Conservation (phyloP, 2,797 vertebrate genomes). For the Eulemur mongoz region DNA sequence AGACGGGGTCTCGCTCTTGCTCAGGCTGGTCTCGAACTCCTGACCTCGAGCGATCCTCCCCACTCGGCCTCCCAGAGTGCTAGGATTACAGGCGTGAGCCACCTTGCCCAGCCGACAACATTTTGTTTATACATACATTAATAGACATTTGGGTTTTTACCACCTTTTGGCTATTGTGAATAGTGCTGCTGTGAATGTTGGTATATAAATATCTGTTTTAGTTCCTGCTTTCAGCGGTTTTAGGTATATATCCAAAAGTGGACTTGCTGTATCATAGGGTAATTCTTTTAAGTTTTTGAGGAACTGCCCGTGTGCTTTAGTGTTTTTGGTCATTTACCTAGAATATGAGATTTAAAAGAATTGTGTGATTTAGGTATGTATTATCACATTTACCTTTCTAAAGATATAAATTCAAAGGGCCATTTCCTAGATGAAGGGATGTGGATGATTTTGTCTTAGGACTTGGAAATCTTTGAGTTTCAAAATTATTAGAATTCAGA, state of each 20-base stretch:
- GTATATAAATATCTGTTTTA: neutral
- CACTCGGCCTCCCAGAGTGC: too few species aligned
- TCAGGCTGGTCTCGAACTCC: too few species aligned
- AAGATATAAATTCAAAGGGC: neutral
- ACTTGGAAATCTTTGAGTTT: neutral
- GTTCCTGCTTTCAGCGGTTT: neutral
- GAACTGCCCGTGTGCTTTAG: neutral
- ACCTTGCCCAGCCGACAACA: too few species aligned
- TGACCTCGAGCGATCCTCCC: too few species aligned
- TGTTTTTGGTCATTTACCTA: neutral
- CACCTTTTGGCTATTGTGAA: neutral
- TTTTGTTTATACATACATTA: neutral
- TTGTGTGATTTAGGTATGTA: neutral
- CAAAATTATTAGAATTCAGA: slow-evolving; percentile 13
- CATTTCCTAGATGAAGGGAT: neutral
- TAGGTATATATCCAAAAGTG: neutral
- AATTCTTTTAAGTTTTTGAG: neutral
- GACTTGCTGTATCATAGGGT: neutral
- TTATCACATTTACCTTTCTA: slow-evolving; percentile 14
- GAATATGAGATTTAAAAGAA: neutral
- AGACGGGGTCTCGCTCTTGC: too few species aligned
- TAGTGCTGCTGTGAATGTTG: neutral
- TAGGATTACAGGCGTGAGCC: too few species aligned
- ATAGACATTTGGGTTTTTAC: neutral
- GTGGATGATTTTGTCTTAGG: neutral